Base-by-base conservation (phyloP, 2,797 vertebrate genomes). In the Poliocrania exsul region DNA sequence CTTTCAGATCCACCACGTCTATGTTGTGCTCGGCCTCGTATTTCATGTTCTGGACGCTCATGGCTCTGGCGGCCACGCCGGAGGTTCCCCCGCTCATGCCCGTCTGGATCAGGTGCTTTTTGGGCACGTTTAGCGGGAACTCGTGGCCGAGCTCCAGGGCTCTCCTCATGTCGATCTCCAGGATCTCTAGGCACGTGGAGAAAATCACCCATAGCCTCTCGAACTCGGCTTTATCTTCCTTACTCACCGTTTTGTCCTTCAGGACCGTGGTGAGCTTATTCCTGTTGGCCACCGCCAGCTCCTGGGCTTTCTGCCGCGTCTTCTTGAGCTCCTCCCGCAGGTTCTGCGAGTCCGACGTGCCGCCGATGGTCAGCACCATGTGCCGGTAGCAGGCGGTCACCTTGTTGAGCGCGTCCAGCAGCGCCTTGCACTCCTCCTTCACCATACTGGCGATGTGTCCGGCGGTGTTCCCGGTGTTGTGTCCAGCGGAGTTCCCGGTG, bases 161-260 rank as follows among this genome's bases (percentile, higher is more conserved):
- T 62, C 99, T 96, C 83, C 98, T 98, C 99, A 99, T 99, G 97
- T 99, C 99, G 88, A 98, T 98, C 97, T 99, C 99, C 97, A 99
- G 97, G 77, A 99, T 98, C 95, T 99, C 99, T 98, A 99, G 98
- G 97, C 99, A 99, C 96, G 99, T 99, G 12, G 99, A 98, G 96
- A 99, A 99, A 46, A 99, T 97, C 90, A 99, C 99, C 99, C 99
- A 99, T 29, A 99, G 98, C 67, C 99, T 98, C 98, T 99, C 99
- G 66, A 99, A 99, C 96, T 99, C 99, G 5, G 97, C 96, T 49
- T 98, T 98, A 88, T 99, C 99, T 53, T 99, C 99, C 21, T 98
- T 98, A 93, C 97, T 98, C 95, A 98, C 97, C 86, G 57, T 96
- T 93, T 98, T 98, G 97, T 99, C 99, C 94, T 99, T 99, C 56